Evolutionary conservation across 2,888 invertebrate species (phyloP), one percentile per base, ranked within the genome.

Genomic region (Sialis fuliginosa): DNA sequence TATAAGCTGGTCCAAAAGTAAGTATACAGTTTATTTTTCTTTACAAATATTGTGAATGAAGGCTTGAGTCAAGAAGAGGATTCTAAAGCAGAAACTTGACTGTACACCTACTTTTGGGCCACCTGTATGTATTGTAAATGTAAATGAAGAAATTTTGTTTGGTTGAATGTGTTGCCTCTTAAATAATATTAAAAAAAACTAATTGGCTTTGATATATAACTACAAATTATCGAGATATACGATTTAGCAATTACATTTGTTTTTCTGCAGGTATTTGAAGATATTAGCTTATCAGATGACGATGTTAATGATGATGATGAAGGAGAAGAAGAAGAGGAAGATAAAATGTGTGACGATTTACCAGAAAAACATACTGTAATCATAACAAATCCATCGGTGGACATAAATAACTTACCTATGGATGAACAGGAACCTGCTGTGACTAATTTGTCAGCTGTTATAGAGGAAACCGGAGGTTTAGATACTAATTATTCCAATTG

Each of bases 361-460:
- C 30, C 10, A 31, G 32, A 30, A 6, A 30, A 10, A 7, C 10
- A 77, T 6, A 78, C 79, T 53, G 81, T 82, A 2, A 80, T 81
- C 50, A 73, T 82, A 6, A 81, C 81, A 0, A 78, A 81, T 56
- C 79, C 81, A 0, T 81, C 81, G 2, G 72, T 81, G 6, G 81
- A 81, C 61, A 66, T 80, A 54, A 56, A 59, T 32, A 56, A 52
- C 41, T 9, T 33, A 4, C 41, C 69, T 0, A 62, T 80, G 53
- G 81, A 81, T 52, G 79, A 79, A 53, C 72, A 70, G 1, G 65
- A 53, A 33, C 51, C 52, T 33, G 60, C 61, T 2, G 51, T 62
- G 44, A 64, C 62, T 49, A 61, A 62, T 4, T 67, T 72, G 51
- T 71, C 72, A 0, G 67, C 70, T 33, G 62, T 60, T 6, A 54